Conservation (phyloP, 2,113 vertebrate genomes). For the Festucalex cinctus region DNA sequence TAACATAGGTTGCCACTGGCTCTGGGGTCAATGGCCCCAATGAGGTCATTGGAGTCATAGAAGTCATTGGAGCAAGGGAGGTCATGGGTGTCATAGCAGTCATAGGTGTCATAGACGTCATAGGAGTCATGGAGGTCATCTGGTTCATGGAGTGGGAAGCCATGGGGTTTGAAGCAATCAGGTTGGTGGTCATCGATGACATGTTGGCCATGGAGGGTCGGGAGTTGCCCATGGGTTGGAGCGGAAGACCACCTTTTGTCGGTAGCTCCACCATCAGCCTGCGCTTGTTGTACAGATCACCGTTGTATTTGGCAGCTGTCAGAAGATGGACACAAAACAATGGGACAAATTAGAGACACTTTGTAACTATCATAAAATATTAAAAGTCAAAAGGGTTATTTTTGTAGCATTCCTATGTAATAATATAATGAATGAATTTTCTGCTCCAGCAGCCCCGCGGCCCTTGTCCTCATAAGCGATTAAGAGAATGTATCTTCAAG, state of each 20-base stretch:
- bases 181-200: constrained; percentile 54
- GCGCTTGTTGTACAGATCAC: constrained; percentile 89
- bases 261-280: constrained; percentile 89
- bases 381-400: no score
- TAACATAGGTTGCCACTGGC: constrained; percentile 81
- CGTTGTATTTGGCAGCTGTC: constrained; percentile 89
- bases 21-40: constrained; percentile 75
- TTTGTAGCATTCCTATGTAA: no score
- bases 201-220: constrained; percentile 63
- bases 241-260: constrained; percentile 84
- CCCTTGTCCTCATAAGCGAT: no score
- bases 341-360: neutral
- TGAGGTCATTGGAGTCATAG: constrained; percentile 58
- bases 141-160: constrained; percentile 43
- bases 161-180: constrained; percentile 59
- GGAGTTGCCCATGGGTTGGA: constrained; percentile 83
- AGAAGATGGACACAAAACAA: constrained; percentile 28
- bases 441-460: no score
- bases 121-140: constrained; percentile 45
- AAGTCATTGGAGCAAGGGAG: constrained; percentile 34
- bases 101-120: constrained; percentile 36
- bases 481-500: no score
- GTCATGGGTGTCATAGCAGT: constrained; percentile 36
- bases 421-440: neutral
- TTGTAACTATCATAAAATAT: neutral